These are phyloP conservation scores for Sthenelais limicola DNA, from an alignment of 2,888 invertebrate species.

Conservation along the genomic window DNA sequence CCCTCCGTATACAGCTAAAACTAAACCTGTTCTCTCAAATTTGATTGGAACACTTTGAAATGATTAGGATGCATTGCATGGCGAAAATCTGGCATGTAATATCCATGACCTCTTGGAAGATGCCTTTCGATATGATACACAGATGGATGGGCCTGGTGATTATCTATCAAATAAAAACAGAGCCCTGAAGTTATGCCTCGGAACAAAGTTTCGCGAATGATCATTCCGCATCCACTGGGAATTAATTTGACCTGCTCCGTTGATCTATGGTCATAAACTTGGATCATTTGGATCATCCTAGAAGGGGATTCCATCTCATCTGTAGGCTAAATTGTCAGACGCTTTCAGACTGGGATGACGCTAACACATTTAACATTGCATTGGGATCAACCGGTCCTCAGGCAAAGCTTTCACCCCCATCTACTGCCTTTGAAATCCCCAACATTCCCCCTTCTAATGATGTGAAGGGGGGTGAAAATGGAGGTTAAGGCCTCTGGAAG, in stretches of 20 bases:
- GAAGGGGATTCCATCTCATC: neutral
- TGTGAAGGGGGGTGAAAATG: constrained; percentile 14
- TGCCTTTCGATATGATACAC: no score
- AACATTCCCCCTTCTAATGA: constrained; percentile 11
- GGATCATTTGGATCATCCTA: constrained; percentile 29
- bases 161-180: no score
- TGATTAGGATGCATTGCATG: no score
- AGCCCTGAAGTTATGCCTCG: no score
- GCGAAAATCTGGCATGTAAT: no score
- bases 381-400: constrained; percentile 2
- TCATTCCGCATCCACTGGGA: no score
- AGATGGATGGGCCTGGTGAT: no score
- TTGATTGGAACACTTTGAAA: no score
- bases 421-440: constrained; percentile 19
- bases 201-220: no score
- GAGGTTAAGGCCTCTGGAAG: constrained; percentile 13
- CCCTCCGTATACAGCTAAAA: no score
- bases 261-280: constrained; percentile 29
- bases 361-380: constrained; percentile 19
- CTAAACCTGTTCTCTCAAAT: no score
- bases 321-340: neutral
- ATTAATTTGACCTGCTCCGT: constrained; percentile 7
- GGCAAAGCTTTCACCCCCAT: constrained; percentile 8
- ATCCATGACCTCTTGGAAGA: no score
- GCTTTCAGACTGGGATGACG: neutral